Percentiles rank a stretch among this genome's conserved stretches.
phyloP scores from a whole-genome alignment of 1,140 invertebrate species.

The Rhyacophila brunnea region DNA sequence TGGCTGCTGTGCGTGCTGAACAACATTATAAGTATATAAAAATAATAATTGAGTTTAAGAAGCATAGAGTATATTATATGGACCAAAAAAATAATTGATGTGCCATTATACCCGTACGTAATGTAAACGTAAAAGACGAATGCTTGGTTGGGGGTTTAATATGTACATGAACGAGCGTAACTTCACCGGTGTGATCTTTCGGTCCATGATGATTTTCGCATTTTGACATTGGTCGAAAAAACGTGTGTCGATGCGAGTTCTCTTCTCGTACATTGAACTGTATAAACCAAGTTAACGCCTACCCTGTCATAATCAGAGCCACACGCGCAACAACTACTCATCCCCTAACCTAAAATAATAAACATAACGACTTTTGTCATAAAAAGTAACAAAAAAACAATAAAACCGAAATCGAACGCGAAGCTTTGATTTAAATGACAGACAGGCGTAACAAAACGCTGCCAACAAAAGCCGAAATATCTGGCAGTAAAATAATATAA shows the following conservation, averaged over 20 bases:
- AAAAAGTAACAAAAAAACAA: slow-evolving; percentile 26
- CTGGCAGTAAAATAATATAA: not conserved
- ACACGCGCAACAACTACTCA: not conserved
- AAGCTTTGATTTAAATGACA: slow-evolving; percentile 24
- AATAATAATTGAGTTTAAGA: too few species aligned
- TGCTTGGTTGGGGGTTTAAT: too few species aligned
- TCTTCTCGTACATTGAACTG: slow-evolving; percentile 11
- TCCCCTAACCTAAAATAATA: not conserved
- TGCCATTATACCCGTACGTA: too few species aligned
- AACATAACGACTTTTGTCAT: slow-evolving; percentile 6
- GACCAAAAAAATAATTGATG: too few species aligned
- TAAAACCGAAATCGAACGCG: slow-evolving; percentile 16
- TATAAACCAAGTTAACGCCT: not conserved
- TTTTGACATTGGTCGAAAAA: slow-evolving; percentile 9
- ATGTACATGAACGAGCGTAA: too few species aligned
- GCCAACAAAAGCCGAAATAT: not conserved
- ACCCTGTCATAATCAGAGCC: not conserved
- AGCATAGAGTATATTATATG: too few species aligned
- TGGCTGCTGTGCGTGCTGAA: too few species aligned
- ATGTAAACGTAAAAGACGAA: too few species aligned
- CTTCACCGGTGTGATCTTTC: too few species aligned
- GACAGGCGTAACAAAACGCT: slow-evolving; percentile 17
- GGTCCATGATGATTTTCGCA: too few species aligned
- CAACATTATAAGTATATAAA: too few species aligned
- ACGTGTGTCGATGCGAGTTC: slow-evolving; percentile 1